Evolutionary conservation across 2,113 vertebrate species (phyloP).

Genomic region (Entomyzon cyanotis): DNA sequence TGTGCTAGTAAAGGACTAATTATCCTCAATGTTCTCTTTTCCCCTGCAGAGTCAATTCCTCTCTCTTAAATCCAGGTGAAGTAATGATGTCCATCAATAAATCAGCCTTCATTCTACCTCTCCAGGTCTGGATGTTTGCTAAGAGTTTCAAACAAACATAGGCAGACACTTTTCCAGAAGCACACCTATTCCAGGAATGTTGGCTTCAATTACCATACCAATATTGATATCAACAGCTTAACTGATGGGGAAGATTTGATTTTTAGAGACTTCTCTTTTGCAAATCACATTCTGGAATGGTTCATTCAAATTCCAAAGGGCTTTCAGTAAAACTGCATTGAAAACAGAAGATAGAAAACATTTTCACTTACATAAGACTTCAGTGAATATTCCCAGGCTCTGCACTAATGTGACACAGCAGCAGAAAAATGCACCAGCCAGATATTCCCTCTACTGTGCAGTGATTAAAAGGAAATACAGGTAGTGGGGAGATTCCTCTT

Average conservation of each 20-base stretch:
- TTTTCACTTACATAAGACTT: not conserved
- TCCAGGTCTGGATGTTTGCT: not conserved
- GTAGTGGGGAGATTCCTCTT: not conserved
- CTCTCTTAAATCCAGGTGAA: not conserved
- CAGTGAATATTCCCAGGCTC: not conserved
- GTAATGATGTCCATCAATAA: not conserved
- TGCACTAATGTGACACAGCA: not conserved
- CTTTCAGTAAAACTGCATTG: not conserved
- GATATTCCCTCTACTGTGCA: not conserved
- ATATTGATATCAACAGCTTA: not conserved
- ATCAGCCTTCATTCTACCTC: not conserved
- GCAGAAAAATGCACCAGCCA: not conserved
- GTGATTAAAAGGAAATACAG: not conserved
- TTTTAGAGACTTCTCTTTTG: not conserved
- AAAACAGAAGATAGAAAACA: not conserved
- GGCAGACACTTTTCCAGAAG: not conserved
- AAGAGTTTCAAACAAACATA: not conserved
- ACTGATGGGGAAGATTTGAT: not conserved
- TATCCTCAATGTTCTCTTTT: not conserved
- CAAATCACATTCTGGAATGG: not conserved
- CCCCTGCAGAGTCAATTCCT: not conserved
- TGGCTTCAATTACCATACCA: not conserved
- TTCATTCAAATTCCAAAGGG: not conserved
- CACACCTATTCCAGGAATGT: not conserved
- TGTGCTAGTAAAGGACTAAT: not conserved